Evolutionary conservation across 2,797 vertebrate genomes (phyloP).

Genomic region (Fratercula arctica): DNA sequence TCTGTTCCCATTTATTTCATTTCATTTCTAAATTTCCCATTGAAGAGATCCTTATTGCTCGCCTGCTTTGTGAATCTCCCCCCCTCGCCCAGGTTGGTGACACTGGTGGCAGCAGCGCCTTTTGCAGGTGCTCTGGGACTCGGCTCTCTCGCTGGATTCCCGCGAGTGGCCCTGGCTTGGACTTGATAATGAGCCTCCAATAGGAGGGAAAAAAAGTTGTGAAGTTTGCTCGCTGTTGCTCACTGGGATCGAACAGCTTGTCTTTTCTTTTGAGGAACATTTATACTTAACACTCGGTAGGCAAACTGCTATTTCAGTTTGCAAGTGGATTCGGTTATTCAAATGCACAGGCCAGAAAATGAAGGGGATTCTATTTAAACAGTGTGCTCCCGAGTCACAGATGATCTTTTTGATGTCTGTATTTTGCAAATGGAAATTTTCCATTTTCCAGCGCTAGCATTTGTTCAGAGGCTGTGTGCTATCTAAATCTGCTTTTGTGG

Average conservation of each 20-base stretch:
- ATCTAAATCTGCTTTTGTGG: conserved; percentile 63
- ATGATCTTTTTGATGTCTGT: conserved; percentile 63
- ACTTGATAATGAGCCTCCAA: not conserved
- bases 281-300: conserved; percentile 67
- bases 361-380: conserved; percentile 64
- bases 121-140: not conserved
- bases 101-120: not conserved
- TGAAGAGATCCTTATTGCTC: not conserved
- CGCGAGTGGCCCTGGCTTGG: not conserved
- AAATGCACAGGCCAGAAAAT: conserved; percentile 65
- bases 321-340: conserved; percentile 66
- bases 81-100: not conserved
- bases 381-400: conserved; percentile 50
- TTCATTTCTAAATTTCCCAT: not conserved
- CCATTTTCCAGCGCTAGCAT: conserved; percentile 61
- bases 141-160: not conserved
- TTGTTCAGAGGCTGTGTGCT: conserved; percentile 57
- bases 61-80: not conserved
- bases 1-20: not conserved
- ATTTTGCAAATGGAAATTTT: conserved; percentile 64
- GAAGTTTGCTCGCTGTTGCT: conserved; percentile 52
- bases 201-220: not conserved
- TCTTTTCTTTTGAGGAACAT: conserved; percentile 67
- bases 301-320: conserved; percentile 70
- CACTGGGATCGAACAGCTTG: conserved; percentile 60